Evolutionary conservation across 2,113 vertebrate species (phyloP).

Genomic region (Pangasianodon hypophthalmus): DNA sequence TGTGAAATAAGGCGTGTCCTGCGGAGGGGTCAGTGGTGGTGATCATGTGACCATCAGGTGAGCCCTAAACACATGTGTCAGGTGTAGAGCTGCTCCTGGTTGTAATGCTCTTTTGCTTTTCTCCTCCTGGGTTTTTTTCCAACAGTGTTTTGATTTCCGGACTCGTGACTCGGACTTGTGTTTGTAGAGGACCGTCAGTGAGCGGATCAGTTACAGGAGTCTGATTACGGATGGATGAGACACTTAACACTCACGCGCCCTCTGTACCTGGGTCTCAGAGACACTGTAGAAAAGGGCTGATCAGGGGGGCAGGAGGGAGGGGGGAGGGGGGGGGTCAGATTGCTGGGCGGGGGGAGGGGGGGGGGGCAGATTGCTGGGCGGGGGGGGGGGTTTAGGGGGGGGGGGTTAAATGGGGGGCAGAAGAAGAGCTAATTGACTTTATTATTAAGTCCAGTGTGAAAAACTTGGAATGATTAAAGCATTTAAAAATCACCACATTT

Average conservation of each 20-base stretch:
- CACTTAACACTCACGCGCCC: conserved; percentile 65
- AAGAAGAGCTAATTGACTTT: no score
- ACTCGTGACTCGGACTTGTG: conserved; percentile 27
- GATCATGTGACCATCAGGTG: conserved; percentile 24
- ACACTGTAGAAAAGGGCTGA: neutral
- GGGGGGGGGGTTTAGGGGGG: neutral
- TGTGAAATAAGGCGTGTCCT: neutral
- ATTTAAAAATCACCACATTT: no score
- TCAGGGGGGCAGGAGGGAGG: no score
- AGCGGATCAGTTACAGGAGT: conserved; percentile 68
- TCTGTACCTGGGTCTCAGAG: conserved; percentile 54
- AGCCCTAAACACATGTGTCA: conserved; percentile 51
- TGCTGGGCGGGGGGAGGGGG: no score
- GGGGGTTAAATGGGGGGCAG: neutral
- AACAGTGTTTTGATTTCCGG: conserved; percentile 68
- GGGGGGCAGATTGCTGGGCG: no score
- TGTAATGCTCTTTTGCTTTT: conserved; percentile 36
- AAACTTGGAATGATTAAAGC: no score
- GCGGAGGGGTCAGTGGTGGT: conserved; percentile 7
- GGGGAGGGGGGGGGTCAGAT: no score
- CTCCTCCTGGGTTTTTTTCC: conserved; percentile 59
- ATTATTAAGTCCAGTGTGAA: no score
- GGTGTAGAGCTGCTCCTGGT: conserved; percentile 23
- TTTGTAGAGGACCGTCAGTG: conserved; percentile 67
- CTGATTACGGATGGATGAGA: conserved; percentile 66